Conservation (phyloP, 2,797 vertebrate genomes). For the Oreochromis grahami region DNA sequence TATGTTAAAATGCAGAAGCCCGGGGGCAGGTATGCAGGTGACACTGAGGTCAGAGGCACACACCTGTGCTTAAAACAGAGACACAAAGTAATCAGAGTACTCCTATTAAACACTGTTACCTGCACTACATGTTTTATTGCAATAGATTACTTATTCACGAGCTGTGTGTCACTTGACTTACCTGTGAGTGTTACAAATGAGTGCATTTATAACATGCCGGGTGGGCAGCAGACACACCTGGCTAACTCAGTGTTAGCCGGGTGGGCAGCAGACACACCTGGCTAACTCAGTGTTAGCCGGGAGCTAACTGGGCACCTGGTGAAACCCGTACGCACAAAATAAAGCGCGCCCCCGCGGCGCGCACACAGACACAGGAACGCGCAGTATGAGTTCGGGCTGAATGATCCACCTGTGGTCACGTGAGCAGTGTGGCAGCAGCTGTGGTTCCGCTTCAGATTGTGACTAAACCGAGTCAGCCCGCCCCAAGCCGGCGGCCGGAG, state of each 20-base stretch:
- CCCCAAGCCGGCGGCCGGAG: background rate
- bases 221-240: background rate
- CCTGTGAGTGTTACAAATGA: background rate
- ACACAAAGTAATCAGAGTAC: background rate
- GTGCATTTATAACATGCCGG: background rate
- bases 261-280: background rate
- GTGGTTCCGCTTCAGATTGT: background rate
- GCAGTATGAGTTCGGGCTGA: background rate
- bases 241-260: background rate
- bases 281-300: background rate
- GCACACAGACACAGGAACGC: background rate
- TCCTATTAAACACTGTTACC: background rate
- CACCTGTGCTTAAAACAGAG: background rate
- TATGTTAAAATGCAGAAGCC: background rate
- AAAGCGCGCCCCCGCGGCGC: background rate
- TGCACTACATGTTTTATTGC: background rate
- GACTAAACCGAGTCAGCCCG: background rate
- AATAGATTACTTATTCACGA: background rate
- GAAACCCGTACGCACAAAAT: background rate
- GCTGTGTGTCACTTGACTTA: background rate
- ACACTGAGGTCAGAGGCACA: background rate
- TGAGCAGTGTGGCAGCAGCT: background rate
- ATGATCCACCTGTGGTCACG: background rate
- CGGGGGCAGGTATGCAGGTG: background rate
- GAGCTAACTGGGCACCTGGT: background rate